Evolutionary conservation across 2,888 invertebrate genomes (phyloP).

Genomic region (Mylabris sibirica): DNA sequence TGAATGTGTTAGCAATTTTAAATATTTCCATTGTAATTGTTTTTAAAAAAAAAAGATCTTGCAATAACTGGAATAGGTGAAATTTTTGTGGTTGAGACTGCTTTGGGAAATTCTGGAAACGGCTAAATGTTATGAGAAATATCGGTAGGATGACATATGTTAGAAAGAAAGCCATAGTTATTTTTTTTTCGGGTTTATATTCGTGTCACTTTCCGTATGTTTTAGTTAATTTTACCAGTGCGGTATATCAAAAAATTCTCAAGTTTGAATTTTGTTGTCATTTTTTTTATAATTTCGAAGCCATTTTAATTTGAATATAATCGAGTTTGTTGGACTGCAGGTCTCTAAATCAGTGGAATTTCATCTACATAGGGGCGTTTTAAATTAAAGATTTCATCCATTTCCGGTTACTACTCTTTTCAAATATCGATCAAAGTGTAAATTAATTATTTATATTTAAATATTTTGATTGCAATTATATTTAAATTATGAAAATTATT

Average conservation of each 20-base stretch:
- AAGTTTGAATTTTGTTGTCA: no score
- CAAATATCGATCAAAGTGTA: background rate
- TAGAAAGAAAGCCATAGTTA: no score
- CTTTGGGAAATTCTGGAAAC: background rate
- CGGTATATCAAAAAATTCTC: no score
- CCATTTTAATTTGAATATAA: no score
- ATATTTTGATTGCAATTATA: background rate
- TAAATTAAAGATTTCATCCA: background rate
- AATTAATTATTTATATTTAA: background rate
- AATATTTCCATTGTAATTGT: background rate
- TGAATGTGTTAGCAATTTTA: conserved; percentile 1
- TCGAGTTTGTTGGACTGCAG: no score
- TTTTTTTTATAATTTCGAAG: no score
- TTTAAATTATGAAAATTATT: background rate
- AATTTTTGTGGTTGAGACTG: background rate
- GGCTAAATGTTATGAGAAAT: background rate
- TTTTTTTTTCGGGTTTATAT: no score
- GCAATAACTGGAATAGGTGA: background rate
- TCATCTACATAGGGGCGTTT: background rate
- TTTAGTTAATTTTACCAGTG: no score
- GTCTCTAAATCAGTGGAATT: background rate
- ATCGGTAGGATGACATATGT: background rate
- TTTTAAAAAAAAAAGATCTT: background rate
- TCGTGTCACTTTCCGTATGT: no score
- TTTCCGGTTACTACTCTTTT: background rate